phyloP scores from a whole-genome alignment of 2,888 invertebrate species.

The Dryocosmus kuriphilus region DNA sequence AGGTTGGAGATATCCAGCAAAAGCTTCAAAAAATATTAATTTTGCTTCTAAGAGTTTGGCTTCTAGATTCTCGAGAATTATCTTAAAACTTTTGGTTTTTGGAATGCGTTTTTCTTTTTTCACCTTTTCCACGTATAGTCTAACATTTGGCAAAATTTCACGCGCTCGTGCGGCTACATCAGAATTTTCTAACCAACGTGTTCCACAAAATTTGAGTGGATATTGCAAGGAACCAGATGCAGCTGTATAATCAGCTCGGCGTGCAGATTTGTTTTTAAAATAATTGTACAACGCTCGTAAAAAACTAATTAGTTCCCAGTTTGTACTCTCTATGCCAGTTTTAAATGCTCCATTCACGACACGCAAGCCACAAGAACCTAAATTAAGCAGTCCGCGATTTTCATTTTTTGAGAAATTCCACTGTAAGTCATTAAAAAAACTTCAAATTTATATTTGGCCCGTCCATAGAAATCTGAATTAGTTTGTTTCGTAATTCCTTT shows the following conservation, averaged over 20 bases:
- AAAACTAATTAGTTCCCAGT: conserved; percentile 56
- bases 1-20: too few relatives aligned
- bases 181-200: conserved; percentile 61
- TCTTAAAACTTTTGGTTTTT: conserved; percentile 48
- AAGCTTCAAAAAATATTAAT: conserved; percentile 45
- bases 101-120: conserved; percentile 42
- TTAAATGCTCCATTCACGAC: conserved; percentile 62
- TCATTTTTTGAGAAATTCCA: conserved; percentile 4
- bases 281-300: conserved; percentile 60
- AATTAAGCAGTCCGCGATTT: conserved; percentile 52
- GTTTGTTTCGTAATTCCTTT: too few relatives aligned
- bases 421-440: too few relatives aligned
- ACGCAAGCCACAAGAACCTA: conserved; percentile 65
- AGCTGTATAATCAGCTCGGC: conserved; percentile 59
- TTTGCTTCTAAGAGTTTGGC: conserved; percentile 48
- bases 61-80: conserved; percentile 30
- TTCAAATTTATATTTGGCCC: too few relatives aligned
- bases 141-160: conserved; percentile 47
- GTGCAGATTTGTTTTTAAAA: conserved; percentile 63
- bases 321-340: conserved; percentile 55
- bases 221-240: conserved; percentile 51
- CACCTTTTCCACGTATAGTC: conserved; percentile 49
- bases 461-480: neutral
- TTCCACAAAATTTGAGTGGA: conserved; percentile 62
- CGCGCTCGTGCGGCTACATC: conserved; percentile 49